phyloP scores from a whole-genome alignment of 2,888 invertebrate species.

The Orthosia gracilis region DNA sequence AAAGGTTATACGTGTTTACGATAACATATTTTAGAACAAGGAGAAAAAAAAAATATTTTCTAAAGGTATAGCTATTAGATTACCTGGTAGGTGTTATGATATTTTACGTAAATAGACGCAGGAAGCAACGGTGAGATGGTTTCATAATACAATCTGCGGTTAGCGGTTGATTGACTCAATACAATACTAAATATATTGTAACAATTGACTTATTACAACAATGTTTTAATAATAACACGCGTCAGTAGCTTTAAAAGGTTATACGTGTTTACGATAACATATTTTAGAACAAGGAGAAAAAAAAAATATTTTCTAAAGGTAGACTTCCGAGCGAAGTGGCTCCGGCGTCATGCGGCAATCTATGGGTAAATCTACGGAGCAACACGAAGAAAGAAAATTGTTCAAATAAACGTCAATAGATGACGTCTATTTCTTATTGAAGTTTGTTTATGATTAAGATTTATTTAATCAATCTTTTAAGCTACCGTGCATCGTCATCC shows the following conservation, averaged over 20 bases:
- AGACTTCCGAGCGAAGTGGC: not conserved
- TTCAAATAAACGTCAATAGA: too few relatives aligned
- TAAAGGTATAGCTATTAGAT: too few relatives aligned
- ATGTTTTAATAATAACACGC: conserved; percentile 32
- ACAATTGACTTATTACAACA: conserved; percentile 29
- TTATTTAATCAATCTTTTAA: too few relatives aligned
- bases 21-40: too few relatives aligned
- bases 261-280: conserved; percentile 1
- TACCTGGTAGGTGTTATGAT: conserved; percentile 28
- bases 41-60: too few relatives aligned
- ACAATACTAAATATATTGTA: conserved; percentile 10
- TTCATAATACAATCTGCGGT: conserved; percentile 51
- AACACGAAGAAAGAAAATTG: too few relatives aligned
- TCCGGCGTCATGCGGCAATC: too few relatives aligned
- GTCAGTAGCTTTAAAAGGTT: conserved; percentile 15
- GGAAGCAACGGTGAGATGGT: conserved; percentile 47
- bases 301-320: conserved; percentile 7
- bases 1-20: too few relatives aligned
- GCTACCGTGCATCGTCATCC: too few relatives aligned
- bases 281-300: conserved; percentile 23
- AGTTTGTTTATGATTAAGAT: too few relatives aligned
- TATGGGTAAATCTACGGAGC: too few relatives aligned
- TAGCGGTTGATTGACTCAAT: conserved; percentile 39
- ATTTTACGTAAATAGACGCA: conserved; percentile 50
- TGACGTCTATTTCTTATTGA: too few relatives aligned